phyloP scores from a whole-genome alignment of 1,140 invertebrate species.

The Gyrodactylus bullatarudis region DNA sequence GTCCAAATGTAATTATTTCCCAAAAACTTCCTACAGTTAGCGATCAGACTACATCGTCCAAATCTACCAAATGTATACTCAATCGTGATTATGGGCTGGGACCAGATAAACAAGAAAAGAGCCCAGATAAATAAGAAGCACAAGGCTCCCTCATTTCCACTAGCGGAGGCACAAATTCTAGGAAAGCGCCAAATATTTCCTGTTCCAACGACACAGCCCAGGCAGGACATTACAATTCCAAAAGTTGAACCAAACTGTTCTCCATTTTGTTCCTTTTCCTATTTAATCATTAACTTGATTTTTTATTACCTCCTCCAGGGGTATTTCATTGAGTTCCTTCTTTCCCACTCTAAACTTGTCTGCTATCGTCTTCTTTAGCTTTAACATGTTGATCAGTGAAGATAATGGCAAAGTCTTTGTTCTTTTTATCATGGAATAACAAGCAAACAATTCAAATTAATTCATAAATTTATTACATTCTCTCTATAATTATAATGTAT shows the following conservation, averaged over 20 bases:
- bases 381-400: too few species aligned
- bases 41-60: constrained; percentile 13
- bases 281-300: too few species aligned
- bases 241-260: constrained; percentile 11
- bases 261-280: not conserved
- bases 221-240: constrained; percentile 12
- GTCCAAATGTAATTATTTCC: constrained; percentile 13
- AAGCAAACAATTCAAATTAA: too few species aligned
- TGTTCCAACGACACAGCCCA: constrained; percentile 15
- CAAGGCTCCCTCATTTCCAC: constrained; percentile 13
- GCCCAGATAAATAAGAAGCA: constrained; percentile 15
- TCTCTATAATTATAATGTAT: too few species aligned
- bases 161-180: constrained; percentile 14
- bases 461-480: too few species aligned
- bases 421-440: too few species aligned
- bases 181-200: constrained; percentile 18
- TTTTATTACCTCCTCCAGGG: too few species aligned
- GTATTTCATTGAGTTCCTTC: too few species aligned
- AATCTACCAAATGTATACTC: constrained; percentile 16
- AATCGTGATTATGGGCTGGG: constrained; percentile 13
- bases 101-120: constrained; percentile 15
- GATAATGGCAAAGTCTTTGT: too few species aligned
- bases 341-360: too few species aligned
- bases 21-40: constrained; percentile 12
- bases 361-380: too few species aligned